Evolutionary conservation across 2,797 vertebrate species (phyloP).

Genomic region (Acanthiza pusilla): DNA sequence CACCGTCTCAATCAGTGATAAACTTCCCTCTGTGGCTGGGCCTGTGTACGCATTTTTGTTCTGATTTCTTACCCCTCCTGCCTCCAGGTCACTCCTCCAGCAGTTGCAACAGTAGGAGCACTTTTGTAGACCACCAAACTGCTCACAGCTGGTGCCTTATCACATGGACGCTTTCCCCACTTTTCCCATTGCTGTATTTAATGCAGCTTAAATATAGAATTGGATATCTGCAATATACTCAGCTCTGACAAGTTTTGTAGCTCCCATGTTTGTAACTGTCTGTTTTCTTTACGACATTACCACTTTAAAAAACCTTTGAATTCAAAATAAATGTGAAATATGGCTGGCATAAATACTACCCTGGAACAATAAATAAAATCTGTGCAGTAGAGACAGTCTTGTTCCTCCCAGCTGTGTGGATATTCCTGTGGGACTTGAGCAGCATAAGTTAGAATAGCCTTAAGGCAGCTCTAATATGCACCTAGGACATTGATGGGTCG

Average conservation of each 20-base stretch:
- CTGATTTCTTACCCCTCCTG: neutral
- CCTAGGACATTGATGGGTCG: neutral
- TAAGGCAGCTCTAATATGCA: neutral
- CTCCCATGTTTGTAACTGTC: neutral
- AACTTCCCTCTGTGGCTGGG: neutral
- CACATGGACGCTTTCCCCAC: neutral
- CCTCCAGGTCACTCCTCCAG: neutral
- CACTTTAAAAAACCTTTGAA: neutral
- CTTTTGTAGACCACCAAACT: neutral
- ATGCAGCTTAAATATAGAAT: neutral
- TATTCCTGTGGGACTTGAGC: neutral
- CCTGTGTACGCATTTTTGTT: neutral
- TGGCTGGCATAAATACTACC: neutral
- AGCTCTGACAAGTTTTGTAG: neutral
- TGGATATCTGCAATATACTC: neutral
- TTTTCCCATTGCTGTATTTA: neutral
- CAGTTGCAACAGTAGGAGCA: neutral
- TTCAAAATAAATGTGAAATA: conserved; percentile 13
- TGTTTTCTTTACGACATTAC: neutral
- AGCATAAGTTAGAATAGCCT: neutral
- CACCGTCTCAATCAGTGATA: neutral
- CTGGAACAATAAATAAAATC: conserved; percentile 10
- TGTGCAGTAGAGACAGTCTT: neutral
- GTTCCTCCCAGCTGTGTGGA: neutral
- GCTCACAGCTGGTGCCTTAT: conserved; percentile 15